A percentile compares a stretch with the other conserved stretches of the same genome.
phyloP scores from a whole-genome alignment of 2,113 vertebrate genomes.

The Vicugna pacos region DNA sequence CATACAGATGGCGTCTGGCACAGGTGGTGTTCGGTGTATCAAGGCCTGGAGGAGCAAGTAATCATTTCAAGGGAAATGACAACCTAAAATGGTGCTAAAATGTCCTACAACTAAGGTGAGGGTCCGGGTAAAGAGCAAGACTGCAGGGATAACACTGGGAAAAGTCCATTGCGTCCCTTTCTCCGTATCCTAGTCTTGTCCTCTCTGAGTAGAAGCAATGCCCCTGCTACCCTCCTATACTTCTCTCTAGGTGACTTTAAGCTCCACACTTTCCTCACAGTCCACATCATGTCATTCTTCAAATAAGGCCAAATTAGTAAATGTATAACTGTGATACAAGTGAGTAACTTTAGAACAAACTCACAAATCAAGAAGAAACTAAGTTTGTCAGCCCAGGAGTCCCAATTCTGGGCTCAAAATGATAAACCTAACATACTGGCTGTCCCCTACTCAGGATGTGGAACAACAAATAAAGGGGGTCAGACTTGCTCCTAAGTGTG shows the following conservation, averaged over 20 bases:
- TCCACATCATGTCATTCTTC: neutral
- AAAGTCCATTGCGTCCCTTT: neutral
- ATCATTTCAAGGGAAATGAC: neutral
- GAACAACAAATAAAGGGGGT: neutral
- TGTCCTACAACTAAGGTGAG: neutral
- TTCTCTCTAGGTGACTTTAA: neutral
- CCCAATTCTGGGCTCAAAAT: neutral
- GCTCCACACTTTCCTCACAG: neutral
- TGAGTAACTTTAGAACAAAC: neutral
- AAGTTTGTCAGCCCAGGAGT: neutral
- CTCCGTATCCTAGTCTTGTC: neutral
- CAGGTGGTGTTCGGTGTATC: neutral
- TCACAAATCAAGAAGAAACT: slow-evolving; percentile 14
- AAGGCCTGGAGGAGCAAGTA: neutral
- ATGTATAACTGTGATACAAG: neutral
- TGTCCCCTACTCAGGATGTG: neutral
- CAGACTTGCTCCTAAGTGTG: neutral
- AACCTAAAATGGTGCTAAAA: neutral
- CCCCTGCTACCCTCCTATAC: neutral
- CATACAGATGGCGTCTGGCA: neutral
- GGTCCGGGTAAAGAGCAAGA: neutral
- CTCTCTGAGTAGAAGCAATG: neutral
- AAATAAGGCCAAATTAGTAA: neutral
- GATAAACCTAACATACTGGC: neutral
- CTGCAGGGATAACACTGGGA: neutral